phyloP scores from a whole-genome alignment of 2,888 invertebrate species.

The Eristalinus sepulchralis region DNA sequence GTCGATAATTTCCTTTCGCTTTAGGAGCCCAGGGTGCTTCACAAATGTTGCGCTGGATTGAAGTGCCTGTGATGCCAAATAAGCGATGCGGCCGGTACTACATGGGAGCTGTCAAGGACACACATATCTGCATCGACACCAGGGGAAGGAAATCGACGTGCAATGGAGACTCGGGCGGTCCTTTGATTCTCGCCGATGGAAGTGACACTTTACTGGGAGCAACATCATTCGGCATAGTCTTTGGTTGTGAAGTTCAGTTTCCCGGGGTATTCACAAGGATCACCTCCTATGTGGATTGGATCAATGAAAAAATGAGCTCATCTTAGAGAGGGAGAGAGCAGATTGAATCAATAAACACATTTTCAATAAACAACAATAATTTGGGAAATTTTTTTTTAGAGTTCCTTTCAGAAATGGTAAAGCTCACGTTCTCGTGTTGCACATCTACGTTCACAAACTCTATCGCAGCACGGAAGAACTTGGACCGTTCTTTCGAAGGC shows the following conservation, averaged over 20 bases:
- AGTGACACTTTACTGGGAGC: constrained; percentile 57
- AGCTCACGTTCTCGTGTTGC: too few relatives aligned
- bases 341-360: too few relatives aligned
- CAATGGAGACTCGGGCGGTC: constrained; percentile 69
- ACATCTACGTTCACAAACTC: too few relatives aligned
- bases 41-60: constrained; percentile 60
- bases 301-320: constrained; percentile 46
- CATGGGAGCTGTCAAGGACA: constrained; percentile 60
- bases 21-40: constrained; percentile 61
- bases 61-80: constrained; percentile 74
- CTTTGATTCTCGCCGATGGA: constrained; percentile 54
- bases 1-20: neutral
- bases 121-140: constrained; percentile 69
- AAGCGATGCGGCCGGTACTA: constrained; percentile 73
- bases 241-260: constrained; percentile 62
- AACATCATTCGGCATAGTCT: constrained; percentile 57
- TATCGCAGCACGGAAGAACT: too few relatives aligned
- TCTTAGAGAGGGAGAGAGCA: neutral
- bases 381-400: too few relatives aligned
- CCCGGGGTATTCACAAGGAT: constrained; percentile 67
- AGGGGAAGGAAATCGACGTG: constrained; percentile 59
- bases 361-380: too few relatives aligned
- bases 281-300: constrained; percentile 65
- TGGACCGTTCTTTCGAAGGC: too few relatives aligned
- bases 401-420: too few relatives aligned